Conservation (phyloP, 1,140 invertebrate species). For the Ooceraea biroi region DNA sequence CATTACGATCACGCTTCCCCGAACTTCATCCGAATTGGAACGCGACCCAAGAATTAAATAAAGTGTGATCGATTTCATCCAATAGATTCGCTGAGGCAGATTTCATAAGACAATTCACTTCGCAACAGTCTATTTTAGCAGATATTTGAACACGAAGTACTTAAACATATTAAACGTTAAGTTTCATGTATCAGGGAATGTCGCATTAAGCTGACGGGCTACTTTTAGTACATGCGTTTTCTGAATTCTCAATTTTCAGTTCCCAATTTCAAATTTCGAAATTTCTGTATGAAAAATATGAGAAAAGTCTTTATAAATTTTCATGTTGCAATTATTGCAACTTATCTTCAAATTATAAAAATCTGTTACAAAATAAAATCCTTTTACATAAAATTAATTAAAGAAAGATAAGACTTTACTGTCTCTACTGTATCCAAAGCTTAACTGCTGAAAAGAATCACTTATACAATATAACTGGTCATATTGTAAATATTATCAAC, state of each 20-base stretch:
- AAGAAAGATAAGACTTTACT: background rate
- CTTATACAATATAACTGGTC: background rate
- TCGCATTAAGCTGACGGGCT: background rate
- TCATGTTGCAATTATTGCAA: background rate
- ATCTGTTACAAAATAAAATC: background rate
- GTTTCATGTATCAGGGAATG: background rate
- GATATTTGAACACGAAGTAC: conserved; percentile 21
- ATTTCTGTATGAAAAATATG: background rate
- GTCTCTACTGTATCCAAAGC: background rate
- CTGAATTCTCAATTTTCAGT: no score
- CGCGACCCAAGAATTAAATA: conserved; percentile 59
- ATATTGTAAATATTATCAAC: conserved; percentile 10
- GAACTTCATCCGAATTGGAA: conserved; percentile 55
- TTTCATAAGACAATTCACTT: conserved; percentile 10
- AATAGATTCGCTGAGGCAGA: conserved; percentile 20
- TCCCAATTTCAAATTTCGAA: background rate
- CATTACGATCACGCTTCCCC: conserved; percentile 33
- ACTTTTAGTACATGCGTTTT: background rate
- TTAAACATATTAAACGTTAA: background rate
- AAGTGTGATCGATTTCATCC: conserved; percentile 57
- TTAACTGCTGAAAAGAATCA: background rate
- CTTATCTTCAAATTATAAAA: background rate
- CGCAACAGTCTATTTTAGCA: conserved; percentile 19
- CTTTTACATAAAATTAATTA: background rate
- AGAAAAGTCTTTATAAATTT: conserved; percentile 15